phyloP scores from a whole-genome alignment of 2,888 invertebrate species.

The Lasiommata megera region DNA sequence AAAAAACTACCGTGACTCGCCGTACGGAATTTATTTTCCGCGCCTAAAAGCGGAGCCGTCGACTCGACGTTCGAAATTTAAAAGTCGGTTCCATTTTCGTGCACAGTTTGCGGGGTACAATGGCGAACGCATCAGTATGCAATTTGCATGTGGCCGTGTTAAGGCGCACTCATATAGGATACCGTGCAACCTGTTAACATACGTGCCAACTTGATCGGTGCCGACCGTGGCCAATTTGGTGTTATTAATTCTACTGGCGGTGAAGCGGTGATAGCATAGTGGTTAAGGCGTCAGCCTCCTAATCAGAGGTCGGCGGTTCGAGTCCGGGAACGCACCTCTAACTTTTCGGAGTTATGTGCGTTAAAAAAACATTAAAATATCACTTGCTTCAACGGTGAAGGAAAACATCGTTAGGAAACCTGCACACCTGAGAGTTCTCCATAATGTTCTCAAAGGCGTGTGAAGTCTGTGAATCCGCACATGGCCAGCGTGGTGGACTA shows the following conservation, averaged over 20 bases:
- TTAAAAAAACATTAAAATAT: no score
- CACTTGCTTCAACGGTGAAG: no score
- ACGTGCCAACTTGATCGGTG: constrained; percentile 10
- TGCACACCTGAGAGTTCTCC: no score
- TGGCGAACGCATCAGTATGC: constrained; percentile 24
- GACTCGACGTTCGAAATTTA: constrained; percentile 20
- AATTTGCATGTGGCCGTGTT: constrained; percentile 24
- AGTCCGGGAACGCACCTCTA: no score
- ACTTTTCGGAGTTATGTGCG: no score
- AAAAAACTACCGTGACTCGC: background rate
- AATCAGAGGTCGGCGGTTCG: no score
- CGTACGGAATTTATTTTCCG: constrained; percentile 1
- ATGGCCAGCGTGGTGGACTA: no score
- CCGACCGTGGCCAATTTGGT: background rate
- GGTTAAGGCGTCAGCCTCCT: no score
- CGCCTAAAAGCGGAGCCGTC: constrained; percentile 5
- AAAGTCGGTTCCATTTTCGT: constrained; percentile 30
- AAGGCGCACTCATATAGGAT: constrained; percentile 20
- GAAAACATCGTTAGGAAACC: no score
- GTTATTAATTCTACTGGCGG: background rate
- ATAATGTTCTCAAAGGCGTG: no score
- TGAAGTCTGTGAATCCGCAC: no score
- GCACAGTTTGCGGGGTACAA: constrained; percentile 31
- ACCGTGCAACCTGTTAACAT: constrained; percentile 4
- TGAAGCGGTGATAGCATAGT: no score